These are phyloP conservation scores for Dynastes hyllus DNA, from an alignment of 2,888 invertebrate genomes.

Conservation along the genomic window DNA sequence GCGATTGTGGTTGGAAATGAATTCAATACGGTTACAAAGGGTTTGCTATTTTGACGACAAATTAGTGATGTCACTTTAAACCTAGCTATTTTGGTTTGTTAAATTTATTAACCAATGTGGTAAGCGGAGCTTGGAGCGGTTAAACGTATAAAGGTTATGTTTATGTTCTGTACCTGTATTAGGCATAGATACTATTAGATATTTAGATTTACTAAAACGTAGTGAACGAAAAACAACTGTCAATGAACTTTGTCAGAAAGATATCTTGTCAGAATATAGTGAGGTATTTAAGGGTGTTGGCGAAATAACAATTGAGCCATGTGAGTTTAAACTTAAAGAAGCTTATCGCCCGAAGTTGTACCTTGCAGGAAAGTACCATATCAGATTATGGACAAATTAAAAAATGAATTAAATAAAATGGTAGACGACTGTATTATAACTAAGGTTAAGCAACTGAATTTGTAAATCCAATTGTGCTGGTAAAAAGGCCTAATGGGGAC, in stretches of 20 bases:
- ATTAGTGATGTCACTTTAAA: too few relatives aligned
- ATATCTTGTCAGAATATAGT: not conserved
- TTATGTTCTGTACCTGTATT: not conserved
- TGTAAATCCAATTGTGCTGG: constrained; percentile 44
- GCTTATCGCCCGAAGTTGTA: not conserved
- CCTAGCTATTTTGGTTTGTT: too few relatives aligned
- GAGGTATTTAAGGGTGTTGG: not conserved
- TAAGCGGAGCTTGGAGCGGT: too few relatives aligned
- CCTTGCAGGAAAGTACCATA: constrained; percentile 42
- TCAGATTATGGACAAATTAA: constrained; percentile 42
- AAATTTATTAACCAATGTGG: too few relatives aligned
- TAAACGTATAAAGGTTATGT: too few relatives aligned
- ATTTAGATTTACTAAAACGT: not conserved
- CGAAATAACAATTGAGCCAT: not conserved
- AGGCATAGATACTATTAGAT: not conserved
- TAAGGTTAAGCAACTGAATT: constrained; percentile 50
- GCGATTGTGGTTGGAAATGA: too few relatives aligned
- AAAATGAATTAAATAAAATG: constrained; percentile 36
- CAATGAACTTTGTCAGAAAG: not conserved
- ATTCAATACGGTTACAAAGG: too few relatives aligned
- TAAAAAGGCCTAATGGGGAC: constrained; percentile 30
- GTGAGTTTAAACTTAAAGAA: constrained; percentile 22
- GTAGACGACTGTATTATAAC: constrained; percentile 51
- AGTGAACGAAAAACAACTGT: constrained; percentile 5
- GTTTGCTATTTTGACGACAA: too few relatives aligned